Percentiles rank a stretch among this genome's conserved stretches.
Conservation (phyloP, 2,797 vertebrate species). For the Chromis chromis region DNA sequence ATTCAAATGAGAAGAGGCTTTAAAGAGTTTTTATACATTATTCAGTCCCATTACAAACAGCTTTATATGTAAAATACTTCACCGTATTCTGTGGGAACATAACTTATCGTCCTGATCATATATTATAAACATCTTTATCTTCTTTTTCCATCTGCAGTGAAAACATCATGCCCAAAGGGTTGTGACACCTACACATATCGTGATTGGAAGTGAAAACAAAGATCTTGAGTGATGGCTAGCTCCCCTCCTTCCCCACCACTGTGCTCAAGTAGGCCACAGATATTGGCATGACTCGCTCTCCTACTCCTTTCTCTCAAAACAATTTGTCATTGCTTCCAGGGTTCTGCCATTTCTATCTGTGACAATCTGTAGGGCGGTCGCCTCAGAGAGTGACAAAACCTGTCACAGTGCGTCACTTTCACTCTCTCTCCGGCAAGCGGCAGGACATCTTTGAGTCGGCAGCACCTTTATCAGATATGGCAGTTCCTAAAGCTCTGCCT, state of each 20-base stretch:
- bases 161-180: constrained; percentile 20
- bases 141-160: constrained; percentile 4
- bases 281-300: constrained; percentile 65
- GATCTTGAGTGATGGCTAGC: constrained; percentile 46
- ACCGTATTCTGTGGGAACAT: no score
- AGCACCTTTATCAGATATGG: constrained; percentile 82
- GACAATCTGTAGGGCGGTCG: constrained; percentile 77
- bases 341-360: constrained; percentile 77
- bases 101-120: no score
- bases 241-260: constrained; percentile 20
- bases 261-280: constrained; percentile 66
- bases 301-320: constrained; percentile 69
- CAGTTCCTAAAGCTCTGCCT: constrained; percentile 77
- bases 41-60: no score
- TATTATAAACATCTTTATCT: neutral
- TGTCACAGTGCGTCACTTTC: constrained; percentile 80
- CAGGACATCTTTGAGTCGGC: constrained; percentile 75
- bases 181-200: constrained; percentile 21
- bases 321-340: constrained; percentile 80
- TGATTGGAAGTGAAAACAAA: constrained; percentile 48
- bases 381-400: constrained; percentile 82
- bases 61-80: no score
- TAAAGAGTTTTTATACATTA: no score
- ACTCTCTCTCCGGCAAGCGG: constrained; percentile 71
- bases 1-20: no score